Evolutionary conservation across 2,113 vertebrate genomes (phyloP), one percentile per base, ranked within the genome.

Genomic region (Kryptolebias marmoratus): DNA sequence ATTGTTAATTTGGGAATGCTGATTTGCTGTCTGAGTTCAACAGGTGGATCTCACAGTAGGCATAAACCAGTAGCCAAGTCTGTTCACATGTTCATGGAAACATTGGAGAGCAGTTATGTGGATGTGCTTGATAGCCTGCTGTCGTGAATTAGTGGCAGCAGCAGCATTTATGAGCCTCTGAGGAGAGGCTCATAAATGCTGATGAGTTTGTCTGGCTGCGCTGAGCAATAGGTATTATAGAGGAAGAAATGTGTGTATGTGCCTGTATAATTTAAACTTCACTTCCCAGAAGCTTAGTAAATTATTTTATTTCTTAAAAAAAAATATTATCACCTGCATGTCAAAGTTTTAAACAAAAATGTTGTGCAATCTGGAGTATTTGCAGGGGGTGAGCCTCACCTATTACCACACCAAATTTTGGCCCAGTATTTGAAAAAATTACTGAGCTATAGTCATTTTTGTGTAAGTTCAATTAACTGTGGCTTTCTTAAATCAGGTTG

Each of bases 71-170:
- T 31, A 36, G 50, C 71, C 22, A 74, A 9, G 64, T 54, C 79
- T 84, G 77, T 63, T 89, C 85, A 70, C 67, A 74, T 89, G 87
- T 91, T 90, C 79, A 91, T 86, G 71, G 72, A 68, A 84, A 73
- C 68, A 64, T 60, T 65, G 59, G 18, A 71, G 73, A 72, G 82
- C 11, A 18, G 62, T 61, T 58, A 47, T 66, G 75, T 74, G 76
- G 82, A 78, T 83, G 73, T 45, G 52, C 68, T 64, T 64, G 58
- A 88, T 77, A 60, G 83, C 30, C 44, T 54, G 56, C 80, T 71
- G 75, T 58, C 47, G 39, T 82, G 78, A 87, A 81, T 87, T 80
- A 22, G 22, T 22, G 22, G 63, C 54, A 54, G 69, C 73, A 56
- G 74, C 45, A 14, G 75, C 36, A 36, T 22, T 22, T 22, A 22